A percentile compares a stretch with the other conserved stretches of the same genome.
Conservation (phyloP, 2,888 invertebrate genomes). For the Halictus quadricinctus region DNA sequence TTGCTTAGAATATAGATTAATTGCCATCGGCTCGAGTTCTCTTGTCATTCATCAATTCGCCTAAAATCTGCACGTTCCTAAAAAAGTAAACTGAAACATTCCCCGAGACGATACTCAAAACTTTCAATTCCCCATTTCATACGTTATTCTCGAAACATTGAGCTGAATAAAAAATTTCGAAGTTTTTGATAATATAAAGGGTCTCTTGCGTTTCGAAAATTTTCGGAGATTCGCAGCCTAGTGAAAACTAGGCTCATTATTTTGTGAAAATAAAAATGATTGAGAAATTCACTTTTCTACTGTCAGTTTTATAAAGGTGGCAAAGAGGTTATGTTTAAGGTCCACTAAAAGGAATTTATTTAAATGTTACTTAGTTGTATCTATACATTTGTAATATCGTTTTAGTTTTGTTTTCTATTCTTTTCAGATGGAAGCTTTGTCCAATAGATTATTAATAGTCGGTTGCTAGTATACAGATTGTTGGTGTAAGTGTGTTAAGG, state of each 20-base stretch:
- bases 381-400: too few relatives aligned
- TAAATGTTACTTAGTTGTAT: too few relatives aligned
- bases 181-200: too few relatives aligned
- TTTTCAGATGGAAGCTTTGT: background rate
- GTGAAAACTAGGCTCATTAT: background rate
- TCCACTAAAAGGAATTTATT: background rate
- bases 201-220: too few relatives aligned
- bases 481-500: background rate
- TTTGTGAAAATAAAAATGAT: background rate
- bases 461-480: background rate
- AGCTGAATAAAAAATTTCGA: too few relatives aligned
- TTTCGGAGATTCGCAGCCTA: too few relatives aligned
- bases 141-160: too few relatives aligned
- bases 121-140: background rate
- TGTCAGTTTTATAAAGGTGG: background rate
- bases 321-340: background rate
- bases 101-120: background rate
- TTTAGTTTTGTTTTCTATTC: background rate
- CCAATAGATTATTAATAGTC: background rate
- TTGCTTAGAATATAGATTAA: slow-evolving; percentile 24
- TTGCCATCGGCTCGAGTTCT: slow-evolving; percentile 25
- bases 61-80: background rate
- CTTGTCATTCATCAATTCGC: background rate
- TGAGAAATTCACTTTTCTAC: background rate
- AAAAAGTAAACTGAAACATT: background rate